phyloP scores from a whole-genome alignment of 2,113 vertebrate genomes.

The Copsychus sechellarum region DNA sequence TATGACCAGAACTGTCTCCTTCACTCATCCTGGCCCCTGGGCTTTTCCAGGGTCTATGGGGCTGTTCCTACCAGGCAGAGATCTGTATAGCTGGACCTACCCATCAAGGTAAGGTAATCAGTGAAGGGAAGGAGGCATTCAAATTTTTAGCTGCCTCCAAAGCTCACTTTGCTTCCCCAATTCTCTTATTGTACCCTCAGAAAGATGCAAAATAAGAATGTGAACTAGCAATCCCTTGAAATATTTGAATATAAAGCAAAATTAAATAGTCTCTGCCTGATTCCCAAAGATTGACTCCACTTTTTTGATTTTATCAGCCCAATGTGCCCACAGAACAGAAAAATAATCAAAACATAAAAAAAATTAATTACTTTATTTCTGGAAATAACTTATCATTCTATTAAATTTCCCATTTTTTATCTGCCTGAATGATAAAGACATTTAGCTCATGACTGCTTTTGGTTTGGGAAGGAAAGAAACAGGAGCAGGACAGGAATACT shows the following conservation, averaged over 20 bases:
- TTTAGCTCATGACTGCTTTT: background rate
- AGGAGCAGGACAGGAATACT: background rate
- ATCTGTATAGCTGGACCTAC: background rate
- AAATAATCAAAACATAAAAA: background rate
- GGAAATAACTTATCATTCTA: background rate
- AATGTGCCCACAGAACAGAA: background rate
- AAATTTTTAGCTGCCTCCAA: background rate
- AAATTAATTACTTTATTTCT: background rate
- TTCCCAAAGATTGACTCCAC: background rate
- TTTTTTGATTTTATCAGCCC: background rate
- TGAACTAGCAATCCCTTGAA: background rate
- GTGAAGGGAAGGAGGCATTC: background rate
- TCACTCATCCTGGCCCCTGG: accelerated
- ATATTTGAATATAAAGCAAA: background rate
- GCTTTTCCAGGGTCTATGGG: background rate
- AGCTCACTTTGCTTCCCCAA: background rate
- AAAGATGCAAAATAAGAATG: background rate
- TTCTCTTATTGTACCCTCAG: background rate
- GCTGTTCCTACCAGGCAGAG: background rate
- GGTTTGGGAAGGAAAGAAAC: background rate
- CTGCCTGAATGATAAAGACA: background rate
- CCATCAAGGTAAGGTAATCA: background rate
- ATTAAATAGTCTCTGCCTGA: background rate
- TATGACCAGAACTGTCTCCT: background rate
- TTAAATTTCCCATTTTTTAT: background rate